Evolutionary conservation across 2,113 vertebrate genomes (phyloP).

Genomic region (Beaufortia kweichowensis): DNA sequence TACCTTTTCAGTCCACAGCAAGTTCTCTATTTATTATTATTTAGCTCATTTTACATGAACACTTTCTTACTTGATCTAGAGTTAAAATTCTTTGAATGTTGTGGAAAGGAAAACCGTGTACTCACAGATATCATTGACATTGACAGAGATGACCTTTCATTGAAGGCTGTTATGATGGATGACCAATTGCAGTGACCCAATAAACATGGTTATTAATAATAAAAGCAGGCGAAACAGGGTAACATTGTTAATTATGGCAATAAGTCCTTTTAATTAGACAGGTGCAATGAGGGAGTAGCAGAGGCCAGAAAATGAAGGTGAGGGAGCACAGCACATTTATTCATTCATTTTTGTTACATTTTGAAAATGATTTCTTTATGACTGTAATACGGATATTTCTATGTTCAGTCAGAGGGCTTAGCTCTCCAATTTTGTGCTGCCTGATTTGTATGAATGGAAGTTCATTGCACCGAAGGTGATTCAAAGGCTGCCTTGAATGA

Average conservation of each 20-base stretch:
- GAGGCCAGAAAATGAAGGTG: constrained; percentile 4
- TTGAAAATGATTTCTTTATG: constrained; percentile 21
- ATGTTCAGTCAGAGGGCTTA: background rate
- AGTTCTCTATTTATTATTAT: background rate
- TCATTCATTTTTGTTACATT: constrained; percentile 9
- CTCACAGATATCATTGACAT: constrained; percentile 28
- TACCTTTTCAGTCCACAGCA: background rate
- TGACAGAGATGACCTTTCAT: constrained; percentile 49
- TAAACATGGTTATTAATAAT: constrained; percentile 55
- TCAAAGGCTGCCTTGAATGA: constrained; percentile 24
- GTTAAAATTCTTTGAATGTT: background rate
- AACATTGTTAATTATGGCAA: constrained; percentile 53
- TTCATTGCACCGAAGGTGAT: constrained; percentile 15
- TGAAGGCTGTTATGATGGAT: constrained; percentile 43
- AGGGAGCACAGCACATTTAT: constrained; percentile 2
- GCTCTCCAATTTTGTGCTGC: background rate
- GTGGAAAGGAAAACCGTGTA: background rate
- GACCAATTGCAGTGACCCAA: constrained; percentile 42
- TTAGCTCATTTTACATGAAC: background rate
- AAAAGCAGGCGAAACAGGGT: constrained; percentile 41
- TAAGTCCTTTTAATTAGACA: constrained; percentile 56
- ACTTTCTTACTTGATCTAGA: no score
- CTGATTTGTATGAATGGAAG: constrained; percentile 19
- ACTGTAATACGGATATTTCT: constrained; percentile 8
- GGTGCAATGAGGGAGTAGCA: constrained; percentile 41